Percentiles rank a stretch among this genome's conserved stretches.
These are phyloP conservation scores for Scrobipalpa costella DNA, from an alignment of 2,888 invertebrate genomes.

Conservation along the genomic window DNA sequence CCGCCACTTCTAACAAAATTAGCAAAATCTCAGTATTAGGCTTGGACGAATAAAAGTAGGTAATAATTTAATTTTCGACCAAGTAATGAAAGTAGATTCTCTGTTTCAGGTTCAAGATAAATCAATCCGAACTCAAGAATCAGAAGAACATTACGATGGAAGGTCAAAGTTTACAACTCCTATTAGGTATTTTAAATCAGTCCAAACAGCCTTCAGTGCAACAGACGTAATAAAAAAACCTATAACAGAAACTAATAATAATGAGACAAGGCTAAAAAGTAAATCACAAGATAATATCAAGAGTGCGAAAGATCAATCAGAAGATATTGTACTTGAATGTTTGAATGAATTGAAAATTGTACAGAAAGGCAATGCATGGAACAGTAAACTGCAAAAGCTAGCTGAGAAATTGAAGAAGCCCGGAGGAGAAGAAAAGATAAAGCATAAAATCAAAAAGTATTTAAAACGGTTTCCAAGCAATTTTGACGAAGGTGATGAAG, in stretches of 20 bases:
- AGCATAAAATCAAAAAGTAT: constrained; percentile 40
- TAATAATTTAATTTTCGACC: neutral
- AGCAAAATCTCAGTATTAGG: neutral
- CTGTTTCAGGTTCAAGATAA: constrained; percentile 28
- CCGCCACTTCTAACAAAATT: neutral
- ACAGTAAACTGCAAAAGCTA: constrained; percentile 37
- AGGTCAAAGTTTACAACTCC: neutral
- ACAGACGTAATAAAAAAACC: constrained; percentile 12
- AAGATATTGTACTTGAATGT: constrained; percentile 34
- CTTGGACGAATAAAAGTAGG: too few relatives aligned
- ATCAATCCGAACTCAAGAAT: neutral
- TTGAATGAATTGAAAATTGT: constrained; percentile 32
- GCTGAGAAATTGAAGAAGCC: constrained; percentile 39
- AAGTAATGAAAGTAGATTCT: constrained; percentile 33
- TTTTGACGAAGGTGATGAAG: constrained; percentile 34
- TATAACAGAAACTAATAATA: constrained; percentile 4
- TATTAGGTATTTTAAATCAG: neutral
- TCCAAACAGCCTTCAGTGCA: constrained; percentile 33
- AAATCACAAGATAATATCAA: constrained; percentile 32
- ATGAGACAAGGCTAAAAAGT: constrained; percentile 23
- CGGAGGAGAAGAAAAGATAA: constrained; percentile 41
- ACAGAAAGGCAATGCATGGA: constrained; percentile 34
- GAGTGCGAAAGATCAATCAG: neutral
- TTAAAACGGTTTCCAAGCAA: constrained; percentile 36
- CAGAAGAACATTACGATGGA: neutral